phyloP scores from a whole-genome alignment of 1,140 invertebrate genomes.

The Pachypeltis micranthus region DNA sequence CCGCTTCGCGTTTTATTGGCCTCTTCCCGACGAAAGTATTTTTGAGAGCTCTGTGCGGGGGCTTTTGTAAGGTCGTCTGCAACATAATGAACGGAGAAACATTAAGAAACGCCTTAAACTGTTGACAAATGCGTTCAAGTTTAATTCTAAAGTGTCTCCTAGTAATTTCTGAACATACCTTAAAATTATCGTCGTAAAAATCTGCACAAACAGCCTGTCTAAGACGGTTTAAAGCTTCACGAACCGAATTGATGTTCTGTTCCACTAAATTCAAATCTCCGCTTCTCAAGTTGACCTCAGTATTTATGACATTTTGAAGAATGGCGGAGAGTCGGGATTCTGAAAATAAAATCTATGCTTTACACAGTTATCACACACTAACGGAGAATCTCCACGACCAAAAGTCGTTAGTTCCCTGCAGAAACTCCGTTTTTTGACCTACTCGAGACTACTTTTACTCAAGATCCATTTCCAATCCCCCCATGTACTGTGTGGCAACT shows the following conservation, averaged over 20 bases:
- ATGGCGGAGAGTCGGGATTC: background rate
- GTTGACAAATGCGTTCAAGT: too few species aligned
- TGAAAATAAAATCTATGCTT: background rate
- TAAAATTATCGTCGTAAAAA: conserved; percentile 1
- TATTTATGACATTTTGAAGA: background rate
- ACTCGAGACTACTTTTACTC: too few species aligned
- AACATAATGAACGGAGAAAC: too few species aligned
- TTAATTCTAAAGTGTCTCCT: too few species aligned
- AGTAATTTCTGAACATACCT: background rate
- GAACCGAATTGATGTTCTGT: background rate
- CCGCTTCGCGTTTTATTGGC: background rate
- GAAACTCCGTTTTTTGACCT: too few species aligned
- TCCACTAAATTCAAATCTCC: background rate
- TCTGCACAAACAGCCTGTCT: background rate
- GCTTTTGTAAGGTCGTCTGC: background rate
- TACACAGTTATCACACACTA: too few species aligned
- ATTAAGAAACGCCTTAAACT: too few species aligned
- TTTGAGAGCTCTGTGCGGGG: background rate
- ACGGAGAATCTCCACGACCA: too few species aligned
- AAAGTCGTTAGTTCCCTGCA: too few species aligned
- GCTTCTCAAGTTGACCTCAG: background rate
- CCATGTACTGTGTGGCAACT: too few species aligned
- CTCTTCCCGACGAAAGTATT: background rate
- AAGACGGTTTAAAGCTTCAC: background rate
- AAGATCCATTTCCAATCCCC: too few species aligned